phyloP scores from a whole-genome alignment of 2,113 vertebrate species.

The Periophthalmodon schlosseri region DNA sequence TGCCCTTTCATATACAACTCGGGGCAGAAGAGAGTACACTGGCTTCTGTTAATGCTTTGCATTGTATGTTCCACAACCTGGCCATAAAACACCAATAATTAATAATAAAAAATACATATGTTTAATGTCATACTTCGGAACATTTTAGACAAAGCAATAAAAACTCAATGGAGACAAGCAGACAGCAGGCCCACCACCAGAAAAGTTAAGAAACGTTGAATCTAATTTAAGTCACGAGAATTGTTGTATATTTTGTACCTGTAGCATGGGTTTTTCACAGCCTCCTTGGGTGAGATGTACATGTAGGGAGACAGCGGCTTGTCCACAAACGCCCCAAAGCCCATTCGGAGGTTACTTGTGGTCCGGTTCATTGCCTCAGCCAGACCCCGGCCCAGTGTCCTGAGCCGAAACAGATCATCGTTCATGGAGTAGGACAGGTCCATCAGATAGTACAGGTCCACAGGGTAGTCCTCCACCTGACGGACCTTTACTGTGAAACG shows the following conservation, averaged over 20 bases:
- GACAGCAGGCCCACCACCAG: no score
- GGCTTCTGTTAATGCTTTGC: no score
- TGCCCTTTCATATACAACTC: no score
- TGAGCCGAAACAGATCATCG: slow-evolving; percentile 88
- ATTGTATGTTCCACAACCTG: no score
- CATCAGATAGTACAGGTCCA: slow-evolving; percentile 99
- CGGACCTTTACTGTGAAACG: slow-evolving; percentile 88
- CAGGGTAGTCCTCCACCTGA: slow-evolving; percentile 96
- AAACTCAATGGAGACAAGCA: no score
- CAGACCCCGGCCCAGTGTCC: slow-evolving; percentile 85
- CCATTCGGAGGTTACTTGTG: slow-evolving; percentile 94
- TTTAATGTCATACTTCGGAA: no score
- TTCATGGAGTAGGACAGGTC: slow-evolving; percentile 97
- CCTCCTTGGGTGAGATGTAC: slow-evolving; percentile 89
- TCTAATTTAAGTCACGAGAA: no score
- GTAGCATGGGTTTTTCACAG: slow-evolving; percentile 88
- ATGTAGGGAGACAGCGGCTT: slow-evolving; percentile 96
- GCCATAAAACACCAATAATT: no score
- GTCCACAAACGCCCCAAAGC: slow-evolving; percentile 97
- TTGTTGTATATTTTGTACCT: slow-evolving; percentile 74
- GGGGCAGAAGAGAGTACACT: no score
- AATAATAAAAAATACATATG: no score
- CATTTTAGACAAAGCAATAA: no score
- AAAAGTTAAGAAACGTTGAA: neutral
- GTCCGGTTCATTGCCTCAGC: slow-evolving; percentile 88